phyloP scores from a whole-genome alignment of 2,888 invertebrate species.

The Carpatolechia fugitivella region DNA sequence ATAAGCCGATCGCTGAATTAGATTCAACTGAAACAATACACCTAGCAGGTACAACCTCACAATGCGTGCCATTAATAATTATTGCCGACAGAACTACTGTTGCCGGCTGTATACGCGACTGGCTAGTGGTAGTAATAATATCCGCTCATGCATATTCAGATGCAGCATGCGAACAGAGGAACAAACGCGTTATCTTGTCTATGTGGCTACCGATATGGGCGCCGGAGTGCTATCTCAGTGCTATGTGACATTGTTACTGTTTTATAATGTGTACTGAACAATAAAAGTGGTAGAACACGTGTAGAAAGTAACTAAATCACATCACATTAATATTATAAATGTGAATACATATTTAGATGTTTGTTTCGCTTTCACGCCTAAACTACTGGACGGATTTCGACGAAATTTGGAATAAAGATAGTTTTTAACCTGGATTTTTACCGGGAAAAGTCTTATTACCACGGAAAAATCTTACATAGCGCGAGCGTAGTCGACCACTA shows the following conservation, averaged over 20 bases:
- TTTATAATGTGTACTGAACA: not conserved
- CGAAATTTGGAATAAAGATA: no score
- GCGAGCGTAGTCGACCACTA: no score
- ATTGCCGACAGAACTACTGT: not conserved
- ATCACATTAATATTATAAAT: no score
- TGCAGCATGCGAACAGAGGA: conserved; percentile 32
- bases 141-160: conserved; percentile 64
- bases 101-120: not conserved
- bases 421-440: no score
- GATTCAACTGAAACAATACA: conserved; percentile 5
- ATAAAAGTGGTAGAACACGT: no score
- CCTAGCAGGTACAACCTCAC: not conserved
- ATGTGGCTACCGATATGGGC: not conserved
- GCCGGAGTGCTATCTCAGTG: not conserved
- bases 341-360: no score
- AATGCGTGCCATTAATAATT: not conserved
- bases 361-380: no score
- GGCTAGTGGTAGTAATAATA: conserved; percentile 22
- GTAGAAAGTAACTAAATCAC: no score
- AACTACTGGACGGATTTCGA: no score
- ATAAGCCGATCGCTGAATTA: conserved; percentile 5
- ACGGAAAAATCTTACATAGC: no score
- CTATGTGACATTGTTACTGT: conserved; percentile 19
- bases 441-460: no score
- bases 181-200: conserved; percentile 36